These are phyloP conservation scores for Elephantulus edwardii DNA, from an alignment of 2,113 vertebrate genomes.

Conservation along the genomic window DNA sequence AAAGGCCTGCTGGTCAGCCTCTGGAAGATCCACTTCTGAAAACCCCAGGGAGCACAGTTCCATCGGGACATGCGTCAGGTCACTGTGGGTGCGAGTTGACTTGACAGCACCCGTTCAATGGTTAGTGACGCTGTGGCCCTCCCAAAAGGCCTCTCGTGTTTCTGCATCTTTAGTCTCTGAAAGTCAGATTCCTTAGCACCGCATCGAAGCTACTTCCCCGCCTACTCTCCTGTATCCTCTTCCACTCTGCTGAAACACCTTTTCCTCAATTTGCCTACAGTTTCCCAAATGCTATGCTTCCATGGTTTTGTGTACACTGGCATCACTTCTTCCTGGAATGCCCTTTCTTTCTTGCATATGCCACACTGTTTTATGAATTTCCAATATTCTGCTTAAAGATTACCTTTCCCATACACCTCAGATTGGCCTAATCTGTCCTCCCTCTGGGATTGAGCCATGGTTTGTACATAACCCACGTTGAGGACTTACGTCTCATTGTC, in stretches of 20 bases:
- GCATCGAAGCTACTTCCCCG: accelerated
- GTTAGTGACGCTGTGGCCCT: neutral
- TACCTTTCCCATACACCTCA: neutral
- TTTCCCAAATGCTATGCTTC: neutral
- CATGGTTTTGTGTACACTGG: neutral
- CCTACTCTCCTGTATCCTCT: neutral
- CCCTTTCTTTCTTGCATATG: neutral
- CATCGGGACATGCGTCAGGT: too few relatives aligned
- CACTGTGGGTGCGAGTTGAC: too few relatives aligned
- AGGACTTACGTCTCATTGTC: neutral
- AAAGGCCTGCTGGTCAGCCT: too few relatives aligned
- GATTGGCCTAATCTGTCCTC: neutral
- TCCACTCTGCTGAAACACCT: neutral
- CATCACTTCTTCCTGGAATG: neutral
- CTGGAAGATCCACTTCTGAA: too few relatives aligned
- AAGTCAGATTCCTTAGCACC: neutral
- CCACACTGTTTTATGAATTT: neutral
- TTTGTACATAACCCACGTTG: neutral
- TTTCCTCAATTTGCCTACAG: neutral
- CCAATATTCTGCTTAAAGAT: neutral
- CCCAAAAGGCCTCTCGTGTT: neutral
- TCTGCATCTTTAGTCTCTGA: neutral
- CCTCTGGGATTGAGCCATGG: neutral
- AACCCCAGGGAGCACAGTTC: too few relatives aligned
- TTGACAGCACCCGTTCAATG: too few relatives aligned